A percentile compares a stretch with the other conserved stretches of the same genome.
Evolutionary conservation across 2,113 vertebrate genomes (phyloP).

Genomic region (Percina caprodes): DNA sequence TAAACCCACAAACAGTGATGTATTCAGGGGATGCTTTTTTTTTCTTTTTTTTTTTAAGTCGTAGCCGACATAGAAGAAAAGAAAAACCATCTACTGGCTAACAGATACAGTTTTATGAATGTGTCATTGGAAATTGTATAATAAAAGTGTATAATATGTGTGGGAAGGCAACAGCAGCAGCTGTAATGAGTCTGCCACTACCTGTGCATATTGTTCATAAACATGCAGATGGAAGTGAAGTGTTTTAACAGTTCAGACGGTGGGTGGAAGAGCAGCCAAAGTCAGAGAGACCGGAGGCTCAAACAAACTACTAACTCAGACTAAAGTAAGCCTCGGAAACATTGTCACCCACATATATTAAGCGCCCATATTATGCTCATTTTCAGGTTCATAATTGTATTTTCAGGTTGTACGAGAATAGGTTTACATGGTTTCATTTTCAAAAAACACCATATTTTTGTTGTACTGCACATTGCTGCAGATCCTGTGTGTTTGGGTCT

Average conservation of each 20-base stretch:
- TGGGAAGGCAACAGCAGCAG: slow-evolving; percentile 23
- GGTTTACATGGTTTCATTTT: no score
- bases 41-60: background rate
- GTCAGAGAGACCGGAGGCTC: slow-evolving; percentile 46
- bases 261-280: slow-evolving; percentile 51
- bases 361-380: no score
- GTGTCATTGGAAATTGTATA: slow-evolving; percentile 12
- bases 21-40: slow-evolving; percentile 22
- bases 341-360: slow-evolving; percentile 32
- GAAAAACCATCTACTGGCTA: background rate
- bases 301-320: no score
- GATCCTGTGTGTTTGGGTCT: no score
- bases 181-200: slow-evolving; percentile 31
- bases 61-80: background rate
- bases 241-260: slow-evolving; percentile 18
- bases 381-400: no score
- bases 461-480: no score
- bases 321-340: slow-evolving; percentile 45
- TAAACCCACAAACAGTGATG: slow-evolving; percentile 41
- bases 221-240: slow-evolving; percentile 47
- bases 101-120: slow-evolving; percentile 12
- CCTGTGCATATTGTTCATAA: slow-evolving; percentile 50
- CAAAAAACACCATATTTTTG: no score
- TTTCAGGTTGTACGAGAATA: no score
- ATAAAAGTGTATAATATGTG: background rate